Percentiles rank a stretch among this genome's conserved stretches.
Conservation (phyloP, 2,113 vertebrate genomes). For the Phyllostomus hastatus region DNA sequence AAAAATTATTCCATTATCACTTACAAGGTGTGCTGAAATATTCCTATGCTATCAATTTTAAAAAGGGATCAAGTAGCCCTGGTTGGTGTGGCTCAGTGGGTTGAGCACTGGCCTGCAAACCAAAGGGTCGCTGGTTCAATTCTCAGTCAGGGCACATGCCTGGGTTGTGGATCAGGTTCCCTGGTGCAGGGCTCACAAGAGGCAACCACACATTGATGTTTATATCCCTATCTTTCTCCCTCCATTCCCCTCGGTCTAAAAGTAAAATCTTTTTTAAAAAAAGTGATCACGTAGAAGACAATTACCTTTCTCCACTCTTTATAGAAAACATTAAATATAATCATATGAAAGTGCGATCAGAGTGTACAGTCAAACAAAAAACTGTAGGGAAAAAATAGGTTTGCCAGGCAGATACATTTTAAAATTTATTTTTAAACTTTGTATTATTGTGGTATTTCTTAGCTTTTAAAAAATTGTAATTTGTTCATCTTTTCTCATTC, state of each 20-base stretch:
- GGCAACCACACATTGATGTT: no score
- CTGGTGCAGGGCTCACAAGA: no score
- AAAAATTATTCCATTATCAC: background rate
- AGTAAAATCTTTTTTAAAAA: background rate
- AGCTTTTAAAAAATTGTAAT: background rate
- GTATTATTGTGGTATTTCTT: background rate
- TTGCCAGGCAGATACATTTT: background rate
- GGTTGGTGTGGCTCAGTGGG: no score
- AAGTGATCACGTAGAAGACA: background rate
- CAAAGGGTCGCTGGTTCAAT: no score
- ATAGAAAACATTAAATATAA: background rate
- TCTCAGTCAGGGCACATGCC: no score
- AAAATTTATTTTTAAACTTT: background rate
- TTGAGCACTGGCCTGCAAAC: no score
- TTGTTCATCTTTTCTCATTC: background rate
- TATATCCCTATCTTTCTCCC: no score
- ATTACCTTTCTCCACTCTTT: background rate
- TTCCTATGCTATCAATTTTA: background rate
- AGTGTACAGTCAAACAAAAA: background rate
- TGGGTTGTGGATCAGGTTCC: no score
- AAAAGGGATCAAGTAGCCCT: no score
- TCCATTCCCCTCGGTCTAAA: no score
- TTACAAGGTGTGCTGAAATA: background rate
- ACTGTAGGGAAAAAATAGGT: background rate
- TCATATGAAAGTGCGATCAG: background rate